phyloP scores from a whole-genome alignment of 2,888 invertebrate genomes.

The Scrobipalpa costella region DNA sequence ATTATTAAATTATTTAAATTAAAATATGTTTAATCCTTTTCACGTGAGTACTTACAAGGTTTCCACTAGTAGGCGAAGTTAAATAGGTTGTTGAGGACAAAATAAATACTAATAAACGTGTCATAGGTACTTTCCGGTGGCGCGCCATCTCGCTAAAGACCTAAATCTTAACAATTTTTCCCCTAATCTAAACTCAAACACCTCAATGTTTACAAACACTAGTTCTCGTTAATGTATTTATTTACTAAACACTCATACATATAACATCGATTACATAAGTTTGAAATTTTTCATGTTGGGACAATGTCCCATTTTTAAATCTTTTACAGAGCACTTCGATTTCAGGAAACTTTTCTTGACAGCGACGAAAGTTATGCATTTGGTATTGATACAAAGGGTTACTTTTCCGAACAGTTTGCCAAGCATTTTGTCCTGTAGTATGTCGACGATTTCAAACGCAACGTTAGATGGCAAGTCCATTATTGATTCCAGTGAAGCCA shows the following conservation, averaged over 20 bases:
- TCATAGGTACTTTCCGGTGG: not conserved
- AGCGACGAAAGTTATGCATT: constrained; percentile 63
- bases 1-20: not conserved
- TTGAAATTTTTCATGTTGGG: constrained; percentile 54
- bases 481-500: constrained; percentile 65
- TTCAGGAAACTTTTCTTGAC: constrained; percentile 64
- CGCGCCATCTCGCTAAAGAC: not conserved
- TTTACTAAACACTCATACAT: constrained; percentile 48
- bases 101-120: not conserved
- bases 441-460: constrained; percentile 68
- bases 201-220: constrained; percentile 21
- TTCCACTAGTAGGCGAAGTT: not conserved
- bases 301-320: constrained; percentile 64
- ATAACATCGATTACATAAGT: constrained; percentile 45
- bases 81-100: not conserved
- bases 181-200: too few species aligned
- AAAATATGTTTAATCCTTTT: not conserved
- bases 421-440: constrained; percentile 65
- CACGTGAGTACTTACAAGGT: not conserved
- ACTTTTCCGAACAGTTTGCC: constrained; percentile 70
- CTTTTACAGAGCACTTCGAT: constrained; percentile 61
- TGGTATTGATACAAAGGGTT: constrained; percentile 65
- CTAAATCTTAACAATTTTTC: not conserved
- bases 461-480: constrained; percentile 71
- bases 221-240: constrained; percentile 44